Conservation (phyloP, 2,797 vertebrate genomes). For the Enteromius fasciolatus region DNA sequence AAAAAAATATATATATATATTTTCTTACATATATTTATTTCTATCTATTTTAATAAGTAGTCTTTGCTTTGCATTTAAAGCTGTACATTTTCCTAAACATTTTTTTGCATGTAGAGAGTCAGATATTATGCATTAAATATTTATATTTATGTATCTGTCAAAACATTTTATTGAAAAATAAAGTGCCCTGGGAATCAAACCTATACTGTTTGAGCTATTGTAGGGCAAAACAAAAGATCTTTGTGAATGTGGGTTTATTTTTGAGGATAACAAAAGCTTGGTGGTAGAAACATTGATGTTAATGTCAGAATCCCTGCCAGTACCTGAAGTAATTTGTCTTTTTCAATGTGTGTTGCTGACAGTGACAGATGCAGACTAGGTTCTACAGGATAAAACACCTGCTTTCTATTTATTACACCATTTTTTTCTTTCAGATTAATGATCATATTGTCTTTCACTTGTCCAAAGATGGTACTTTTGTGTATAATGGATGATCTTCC, state of each 20-base stretch:
- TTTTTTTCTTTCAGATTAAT: not conserved
- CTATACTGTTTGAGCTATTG: not conserved
- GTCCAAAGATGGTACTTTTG: not conserved
- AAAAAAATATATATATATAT: no score
- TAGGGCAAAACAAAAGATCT: not conserved
- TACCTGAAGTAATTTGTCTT: not conserved
- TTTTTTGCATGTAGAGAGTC: not conserved
- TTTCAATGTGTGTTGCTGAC: conserved; percentile 3
- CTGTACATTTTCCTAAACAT: not conserved
- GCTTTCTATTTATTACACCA: not conserved
- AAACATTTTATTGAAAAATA: not conserved
- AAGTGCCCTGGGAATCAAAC: not conserved
- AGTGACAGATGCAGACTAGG: conserved; percentile 8
- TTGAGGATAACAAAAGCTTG: not conserved
- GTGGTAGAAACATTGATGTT: not conserved
- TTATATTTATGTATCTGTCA: not conserved
- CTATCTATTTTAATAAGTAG: no score
- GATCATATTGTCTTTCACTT: not conserved
- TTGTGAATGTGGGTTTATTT: not conserved
- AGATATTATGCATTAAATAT: not conserved
- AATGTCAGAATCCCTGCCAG: not conserved
- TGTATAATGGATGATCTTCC: not conserved
- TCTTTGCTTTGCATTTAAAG: not conserved
- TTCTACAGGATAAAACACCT: not conserved
- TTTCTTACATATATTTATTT: not conserved